A percentile compares a stretch with the other conserved stretches of the same genome.
These are phyloP conservation scores for Osedax fenrisi DNA, from an alignment of 2,888 invertebrate species.

Conservation along the genomic window DNA sequence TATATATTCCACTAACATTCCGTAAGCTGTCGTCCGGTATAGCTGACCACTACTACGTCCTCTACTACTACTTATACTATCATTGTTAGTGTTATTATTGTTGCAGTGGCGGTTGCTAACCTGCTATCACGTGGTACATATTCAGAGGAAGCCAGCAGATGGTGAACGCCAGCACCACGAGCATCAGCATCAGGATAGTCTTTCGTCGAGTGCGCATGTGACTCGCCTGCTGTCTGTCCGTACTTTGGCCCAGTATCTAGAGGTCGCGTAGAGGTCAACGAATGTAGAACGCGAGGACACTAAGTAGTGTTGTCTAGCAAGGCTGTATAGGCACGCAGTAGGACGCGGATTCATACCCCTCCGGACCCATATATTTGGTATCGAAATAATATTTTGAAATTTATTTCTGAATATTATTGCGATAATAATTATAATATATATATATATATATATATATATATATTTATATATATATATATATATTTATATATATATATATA, in stretches of 20 bases:
- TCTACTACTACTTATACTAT: too few relatives aligned
- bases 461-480: background rate
- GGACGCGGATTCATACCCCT: too few relatives aligned
- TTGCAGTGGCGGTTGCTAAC: conserved; percentile 40
- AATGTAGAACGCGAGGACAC: too few relatives aligned
- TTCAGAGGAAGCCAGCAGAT: conserved; percentile 53
- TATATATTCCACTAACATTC: too few relatives aligned
- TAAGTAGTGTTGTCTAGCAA: too few relatives aligned
- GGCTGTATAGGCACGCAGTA: too few relatives aligned
- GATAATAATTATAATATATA: background rate
- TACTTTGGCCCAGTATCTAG: conserved; percentile 47
- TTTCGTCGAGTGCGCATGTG: conserved; percentile 49
- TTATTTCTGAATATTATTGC: too few relatives aligned
- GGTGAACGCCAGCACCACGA: conserved; percentile 51
- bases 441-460: background rate
- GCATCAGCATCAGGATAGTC: conserved; percentile 52
- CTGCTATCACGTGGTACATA: conserved; percentile 50
- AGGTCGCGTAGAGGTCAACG: too few relatives aligned
- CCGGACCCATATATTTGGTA: too few relatives aligned
- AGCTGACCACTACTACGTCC: too few relatives aligned
- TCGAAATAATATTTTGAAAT: too few relatives aligned
- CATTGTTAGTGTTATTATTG: background rate
- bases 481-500: conserved; percentile 7
- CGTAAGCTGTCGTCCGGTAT: too few relatives aligned
- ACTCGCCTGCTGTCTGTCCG: conserved; percentile 47